These are phyloP conservation scores for Virgularia gustaviana DNA, from an alignment of 92 coral and sea anemone species.

Conservation along the genomic window DNA sequence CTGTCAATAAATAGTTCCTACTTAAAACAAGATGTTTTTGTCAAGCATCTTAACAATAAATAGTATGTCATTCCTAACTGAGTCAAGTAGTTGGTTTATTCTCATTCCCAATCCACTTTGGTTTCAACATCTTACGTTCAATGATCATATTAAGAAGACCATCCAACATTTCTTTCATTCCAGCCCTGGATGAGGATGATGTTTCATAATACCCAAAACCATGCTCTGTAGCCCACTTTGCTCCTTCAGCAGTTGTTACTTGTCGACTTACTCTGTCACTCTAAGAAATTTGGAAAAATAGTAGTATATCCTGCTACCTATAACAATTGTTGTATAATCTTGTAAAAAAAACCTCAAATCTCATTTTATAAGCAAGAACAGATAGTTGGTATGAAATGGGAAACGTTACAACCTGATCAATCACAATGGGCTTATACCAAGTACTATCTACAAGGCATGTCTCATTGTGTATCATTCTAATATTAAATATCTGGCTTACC, in stretches of 20 bases:
- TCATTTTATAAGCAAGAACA: neutral
- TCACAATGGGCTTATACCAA: too few relatives aligned
- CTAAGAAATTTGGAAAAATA: conserved; percentile 25
- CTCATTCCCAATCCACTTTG: conserved; percentile 37
- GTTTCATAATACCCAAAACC: conserved; percentile 86
- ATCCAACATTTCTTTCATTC: conserved; percentile 84
- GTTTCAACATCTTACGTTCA: conserved; percentile 65
- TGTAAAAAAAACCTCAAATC: neutral
- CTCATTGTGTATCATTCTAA: too few relatives aligned
- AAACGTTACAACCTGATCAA: neutral
- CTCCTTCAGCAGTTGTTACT: conserved; percentile 77
- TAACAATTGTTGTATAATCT: neutral
- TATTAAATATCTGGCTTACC: conserved; percentile 38
- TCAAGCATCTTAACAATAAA: neutral
- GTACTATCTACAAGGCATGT: too few relatives aligned
- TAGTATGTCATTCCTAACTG: neutral
- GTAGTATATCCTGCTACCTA: neutral
- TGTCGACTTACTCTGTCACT: conserved; percentile 77
- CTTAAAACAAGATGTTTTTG: neutral
- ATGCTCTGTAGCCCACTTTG: conserved; percentile 84
- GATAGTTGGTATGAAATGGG: neutral
- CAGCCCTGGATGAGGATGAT: conserved; percentile 74
- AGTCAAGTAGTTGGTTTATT: conserved; percentile 25
- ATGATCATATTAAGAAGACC: conserved; percentile 67
- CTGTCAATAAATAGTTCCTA: too few relatives aligned